These are phyloP conservation scores for Halictus ligatus DNA, from an alignment of 2,888 invertebrate species.

Conservation along the genomic window DNA sequence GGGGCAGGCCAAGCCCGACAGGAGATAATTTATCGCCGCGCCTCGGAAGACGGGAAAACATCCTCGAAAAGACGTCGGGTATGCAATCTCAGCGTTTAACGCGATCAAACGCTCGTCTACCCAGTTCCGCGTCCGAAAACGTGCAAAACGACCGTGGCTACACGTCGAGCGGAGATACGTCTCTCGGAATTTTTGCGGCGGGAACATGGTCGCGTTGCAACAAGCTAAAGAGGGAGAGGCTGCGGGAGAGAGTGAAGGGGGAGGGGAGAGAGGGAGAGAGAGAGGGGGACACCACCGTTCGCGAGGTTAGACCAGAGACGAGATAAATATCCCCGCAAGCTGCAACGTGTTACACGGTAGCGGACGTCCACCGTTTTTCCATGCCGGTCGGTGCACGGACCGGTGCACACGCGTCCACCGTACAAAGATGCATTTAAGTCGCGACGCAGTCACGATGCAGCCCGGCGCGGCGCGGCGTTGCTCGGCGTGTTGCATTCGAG, in stretches of 20 bases:
- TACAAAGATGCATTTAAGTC: conserved; percentile 51
- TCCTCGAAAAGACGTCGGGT: conserved; percentile 1
- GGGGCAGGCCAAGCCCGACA: background rate
- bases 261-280: background rate
- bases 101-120: conserved; percentile 48
- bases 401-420: conserved; percentile 25
- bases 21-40: background rate
- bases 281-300: conserved; percentile 4
- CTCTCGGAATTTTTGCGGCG: conserved; percentile 34
- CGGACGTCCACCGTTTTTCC: conserved; percentile 58
- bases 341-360: conserved; percentile 68
- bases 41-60: background rate
- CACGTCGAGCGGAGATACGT: conserved; percentile 24
- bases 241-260: background rate
- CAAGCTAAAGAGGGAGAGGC: background rate
- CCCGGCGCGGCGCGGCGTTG: background rate
- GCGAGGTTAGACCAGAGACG: conserved; percentile 46
- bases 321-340: conserved; percentile 60
- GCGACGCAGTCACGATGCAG: conserved; percentile 24
- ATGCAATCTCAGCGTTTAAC: conserved; percentile 50
- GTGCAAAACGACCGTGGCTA: conserved; percentile 28
- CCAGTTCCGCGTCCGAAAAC: conserved; percentile 29
- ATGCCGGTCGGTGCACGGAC: conserved; percentile 12
- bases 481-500: conserved; percentile 13
- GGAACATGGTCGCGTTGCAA: conserved; percentile 39